Percentiles rank a stretch among this genome's conserved stretches.
Conservation (phyloP, 2,797 vertebrate species). For the Distichodus sexfasciatus region DNA sequence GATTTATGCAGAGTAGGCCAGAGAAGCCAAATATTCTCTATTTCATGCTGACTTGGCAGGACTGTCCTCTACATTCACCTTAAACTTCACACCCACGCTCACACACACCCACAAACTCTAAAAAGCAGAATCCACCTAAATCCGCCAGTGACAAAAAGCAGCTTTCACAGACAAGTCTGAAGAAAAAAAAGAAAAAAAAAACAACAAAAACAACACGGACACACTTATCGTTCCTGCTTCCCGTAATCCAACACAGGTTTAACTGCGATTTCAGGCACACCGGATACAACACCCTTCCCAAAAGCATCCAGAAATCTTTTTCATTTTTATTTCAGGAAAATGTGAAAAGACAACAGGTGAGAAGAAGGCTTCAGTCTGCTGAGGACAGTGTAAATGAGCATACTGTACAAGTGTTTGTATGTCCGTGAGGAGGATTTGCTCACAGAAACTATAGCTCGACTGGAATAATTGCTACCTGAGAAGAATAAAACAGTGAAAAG, state of each 20-base stretch:
- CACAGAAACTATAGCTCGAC: conserved; percentile 21
- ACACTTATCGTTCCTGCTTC: neutral
- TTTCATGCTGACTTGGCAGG: neutral
- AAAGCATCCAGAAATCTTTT: conserved; percentile 1
- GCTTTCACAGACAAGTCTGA: neutral
- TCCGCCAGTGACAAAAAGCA: neutral
- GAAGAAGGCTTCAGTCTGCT: conserved; percentile 27
- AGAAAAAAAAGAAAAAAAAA: too few relatives aligned
- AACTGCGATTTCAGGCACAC: neutral
- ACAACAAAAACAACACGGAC: too few relatives aligned
- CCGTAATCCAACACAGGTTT: neutral
- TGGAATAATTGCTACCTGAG: conserved; percentile 36
- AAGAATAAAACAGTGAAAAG: conserved; percentile 33
- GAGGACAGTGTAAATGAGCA: conserved; percentile 36
- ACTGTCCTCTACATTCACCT: neutral
- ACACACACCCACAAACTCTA: neutral
- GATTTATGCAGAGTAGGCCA: too few relatives aligned
- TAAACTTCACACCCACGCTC: neutral
- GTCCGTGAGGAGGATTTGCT: conserved; percentile 20
- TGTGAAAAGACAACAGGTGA: conserved; percentile 26
- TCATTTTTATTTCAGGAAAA: too few relatives aligned
- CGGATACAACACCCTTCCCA: conserved; percentile 3
- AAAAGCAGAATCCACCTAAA: neutral
- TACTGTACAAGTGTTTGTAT: conserved; percentile 21
- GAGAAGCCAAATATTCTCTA: too few relatives aligned